Conservation (phyloP, 2,113 vertebrate genomes). For the Anoplopoma fimbria region DNA sequence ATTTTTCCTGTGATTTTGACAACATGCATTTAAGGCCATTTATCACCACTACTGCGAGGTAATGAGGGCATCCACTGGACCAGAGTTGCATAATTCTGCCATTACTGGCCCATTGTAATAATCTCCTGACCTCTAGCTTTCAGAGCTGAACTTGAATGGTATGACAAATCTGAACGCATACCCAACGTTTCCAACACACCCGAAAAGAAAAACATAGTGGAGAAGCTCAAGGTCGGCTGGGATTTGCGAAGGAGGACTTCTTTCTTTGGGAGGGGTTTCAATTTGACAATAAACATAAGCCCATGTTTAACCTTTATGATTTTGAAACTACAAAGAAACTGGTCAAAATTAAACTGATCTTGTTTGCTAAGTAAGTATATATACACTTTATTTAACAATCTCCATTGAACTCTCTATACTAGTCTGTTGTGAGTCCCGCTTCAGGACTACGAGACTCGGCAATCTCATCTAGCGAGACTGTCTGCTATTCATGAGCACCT, state of each 20-base stretch:
- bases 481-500: slow-evolving; percentile 65
- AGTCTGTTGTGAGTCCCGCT: slow-evolving; percentile 2
- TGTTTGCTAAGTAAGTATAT: neutral
- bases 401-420: neutral
- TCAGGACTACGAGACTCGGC: slow-evolving; percentile 19
- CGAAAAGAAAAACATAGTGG: slow-evolving; percentile 52
- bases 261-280: neutral
- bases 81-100: slow-evolving; percentile 83
- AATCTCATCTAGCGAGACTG: slow-evolving; percentile 62
- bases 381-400: slow-evolving; percentile 4
- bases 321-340: neutral
- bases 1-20: slow-evolving; percentile 80
- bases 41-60: slow-evolving; percentile 75
- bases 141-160: slow-evolving; percentile 78
- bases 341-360: neutral
- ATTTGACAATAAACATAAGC: slow-evolving; percentile 22
- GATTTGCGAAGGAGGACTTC: neutral
- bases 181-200: slow-evolving; percentile 36
- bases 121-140: slow-evolving; percentile 84
- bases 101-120: slow-evolving; percentile 83
- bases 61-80: slow-evolving; percentile 80
- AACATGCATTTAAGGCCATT: slow-evolving; percentile 79
- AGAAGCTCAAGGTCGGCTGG: slow-evolving; percentile 66
- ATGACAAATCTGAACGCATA: slow-evolving; percentile 75
- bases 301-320: slow-evolving; percentile 9